These are phyloP conservation scores for Drosophila tropicalis DNA, from an alignment of 1,140 invertebrate genomes.

Conservation along the genomic window DNA sequence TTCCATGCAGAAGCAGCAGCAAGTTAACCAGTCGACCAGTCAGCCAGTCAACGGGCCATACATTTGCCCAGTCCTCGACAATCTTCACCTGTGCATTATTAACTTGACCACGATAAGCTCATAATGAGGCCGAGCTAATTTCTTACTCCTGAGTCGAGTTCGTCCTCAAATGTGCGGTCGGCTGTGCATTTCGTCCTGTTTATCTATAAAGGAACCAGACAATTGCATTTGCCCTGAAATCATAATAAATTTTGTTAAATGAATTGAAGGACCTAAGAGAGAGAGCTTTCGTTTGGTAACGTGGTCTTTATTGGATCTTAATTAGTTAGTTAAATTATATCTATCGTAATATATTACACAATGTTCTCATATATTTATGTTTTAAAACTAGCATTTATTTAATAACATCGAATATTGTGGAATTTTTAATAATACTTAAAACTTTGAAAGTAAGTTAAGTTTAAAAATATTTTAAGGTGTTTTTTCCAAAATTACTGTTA, in stretches of 20 bases:
- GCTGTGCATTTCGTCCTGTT: constrained; percentile 24
- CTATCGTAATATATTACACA: not conserved
- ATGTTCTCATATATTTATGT: no score
- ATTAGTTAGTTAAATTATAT: not conserved
- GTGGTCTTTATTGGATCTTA: not conserved
- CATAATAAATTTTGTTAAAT: constrained; percentile 3
- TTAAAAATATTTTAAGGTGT: no score
- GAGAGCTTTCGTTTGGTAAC: not conserved
- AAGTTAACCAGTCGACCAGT: not conserved
- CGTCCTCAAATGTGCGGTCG: constrained; percentile 57
- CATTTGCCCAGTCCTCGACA: constrained; percentile 30
- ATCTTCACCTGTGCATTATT: constrained; percentile 68
- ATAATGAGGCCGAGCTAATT: constrained; percentile 69
- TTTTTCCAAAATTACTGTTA: no score
- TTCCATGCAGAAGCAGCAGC: constrained; percentile 19
- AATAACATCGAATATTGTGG: no score
- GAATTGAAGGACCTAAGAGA: constrained; percentile 31
- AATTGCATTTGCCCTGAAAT: constrained; percentile 2
- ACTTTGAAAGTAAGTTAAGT: no score
- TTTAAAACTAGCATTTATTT: no score
- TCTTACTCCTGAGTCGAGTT: constrained; percentile 41
- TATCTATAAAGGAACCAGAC: constrained; percentile 25
- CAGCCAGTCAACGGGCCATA: no score
- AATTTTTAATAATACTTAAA: no score
- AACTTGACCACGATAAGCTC: constrained; percentile 74